These are phyloP conservation scores for Pachyuromys duprasi DNA, from an alignment of 2,797 vertebrate species.

Conservation along the genomic window DNA sequence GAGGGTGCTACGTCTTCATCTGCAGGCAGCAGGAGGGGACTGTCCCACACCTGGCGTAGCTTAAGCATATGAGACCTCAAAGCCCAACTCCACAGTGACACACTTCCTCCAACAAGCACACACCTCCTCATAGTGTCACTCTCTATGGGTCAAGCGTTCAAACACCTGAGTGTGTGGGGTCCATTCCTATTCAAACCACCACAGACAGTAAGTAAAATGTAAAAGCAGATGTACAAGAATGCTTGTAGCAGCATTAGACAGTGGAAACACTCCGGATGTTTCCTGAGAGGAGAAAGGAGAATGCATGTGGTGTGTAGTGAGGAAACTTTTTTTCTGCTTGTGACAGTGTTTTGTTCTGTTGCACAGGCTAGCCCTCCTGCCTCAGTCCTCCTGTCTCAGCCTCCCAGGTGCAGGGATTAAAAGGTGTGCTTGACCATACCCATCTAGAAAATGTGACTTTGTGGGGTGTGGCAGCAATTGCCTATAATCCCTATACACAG, in stretches of 20 bases:
- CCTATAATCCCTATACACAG: not conserved
- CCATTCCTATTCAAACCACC: not conserved
- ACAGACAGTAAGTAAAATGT: not conserved
- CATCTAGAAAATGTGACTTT: not conserved
- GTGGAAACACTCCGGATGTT: not conserved
- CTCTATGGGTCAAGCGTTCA: not conserved
- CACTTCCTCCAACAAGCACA: not conserved
- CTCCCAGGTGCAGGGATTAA: not conserved
- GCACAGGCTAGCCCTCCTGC: not conserved
- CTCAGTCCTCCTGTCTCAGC: not conserved
- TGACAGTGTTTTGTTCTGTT: not conserved
- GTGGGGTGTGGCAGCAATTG: not conserved
- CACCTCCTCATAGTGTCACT: not conserved
- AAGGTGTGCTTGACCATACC: not conserved
- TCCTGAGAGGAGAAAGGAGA: not conserved
- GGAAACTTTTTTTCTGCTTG: not conserved
- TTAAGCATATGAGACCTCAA: not conserved
- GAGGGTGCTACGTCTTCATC: not conserved
- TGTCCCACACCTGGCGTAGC: not conserved
- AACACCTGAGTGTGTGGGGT: not conserved
- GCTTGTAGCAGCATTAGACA: not conserved
- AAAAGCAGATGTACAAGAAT: not conserved
- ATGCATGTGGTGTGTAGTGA: not conserved
- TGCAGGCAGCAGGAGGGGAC: not conserved
- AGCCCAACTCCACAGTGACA: not conserved